Conservation (phyloP, 2,113 vertebrate genomes). For the Puffinus mauretanicus region DNA sequence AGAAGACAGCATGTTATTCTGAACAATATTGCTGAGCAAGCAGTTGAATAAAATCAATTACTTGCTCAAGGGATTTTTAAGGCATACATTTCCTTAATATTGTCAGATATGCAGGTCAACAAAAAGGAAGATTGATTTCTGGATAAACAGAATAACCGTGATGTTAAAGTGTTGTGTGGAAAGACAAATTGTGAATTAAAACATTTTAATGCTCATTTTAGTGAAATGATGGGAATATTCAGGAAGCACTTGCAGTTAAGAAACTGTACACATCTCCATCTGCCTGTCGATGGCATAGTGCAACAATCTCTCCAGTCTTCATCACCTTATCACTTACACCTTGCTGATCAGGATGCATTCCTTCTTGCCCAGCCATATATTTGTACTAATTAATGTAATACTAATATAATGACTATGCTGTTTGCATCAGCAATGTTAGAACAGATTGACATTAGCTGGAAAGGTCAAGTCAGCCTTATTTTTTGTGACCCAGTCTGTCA, state of each 20-base stretch:
- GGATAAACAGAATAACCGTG: not conserved
- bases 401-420: not conserved
- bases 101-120: constrained; percentile 27
- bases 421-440: not conserved
- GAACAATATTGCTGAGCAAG: constrained; percentile 22
- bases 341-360: not conserved
- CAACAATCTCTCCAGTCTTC: not conserved
- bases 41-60: constrained; percentile 41
- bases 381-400: not conserved
- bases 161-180: not conserved
- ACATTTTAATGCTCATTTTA: not conserved
- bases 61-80: not conserved
- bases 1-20: not conserved
- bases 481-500: not conserved
- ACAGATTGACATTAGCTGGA: not conserved
- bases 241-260: not conserved
- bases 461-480: not conserved
- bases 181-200: constrained; percentile 6
- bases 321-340: not conserved
- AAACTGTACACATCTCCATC: not conserved
- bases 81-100: not conserved
- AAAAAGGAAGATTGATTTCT: constrained; percentile 42
- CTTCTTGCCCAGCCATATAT: not conserved
- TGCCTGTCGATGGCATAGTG: not conserved
- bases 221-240: not conserved